phyloP scores from a whole-genome alignment of 2,113 vertebrate genomes.

The Paratilapia polleni region DNA sequence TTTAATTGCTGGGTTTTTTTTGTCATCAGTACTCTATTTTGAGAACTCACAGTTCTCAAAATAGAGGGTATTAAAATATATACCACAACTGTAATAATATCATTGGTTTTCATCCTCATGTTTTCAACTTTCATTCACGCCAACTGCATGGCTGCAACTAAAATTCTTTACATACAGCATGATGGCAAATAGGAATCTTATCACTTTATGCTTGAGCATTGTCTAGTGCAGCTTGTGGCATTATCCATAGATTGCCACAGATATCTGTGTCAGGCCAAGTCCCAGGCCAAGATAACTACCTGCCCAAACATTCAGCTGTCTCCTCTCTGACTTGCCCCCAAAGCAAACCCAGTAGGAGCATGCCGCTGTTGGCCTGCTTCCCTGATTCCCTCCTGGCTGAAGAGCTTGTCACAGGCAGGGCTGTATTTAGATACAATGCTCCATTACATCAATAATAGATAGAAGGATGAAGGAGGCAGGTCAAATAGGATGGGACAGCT shows the following conservation, averaged over 20 bases:
- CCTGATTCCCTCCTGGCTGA: slow-evolving; percentile 53
- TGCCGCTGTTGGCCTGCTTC: slow-evolving; percentile 54
- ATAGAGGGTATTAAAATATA: too few species aligned
- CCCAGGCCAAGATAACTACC: slow-evolving; percentile 57
- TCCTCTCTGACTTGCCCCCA: slow-evolving; percentile 27
- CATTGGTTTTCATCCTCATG: not conserved
- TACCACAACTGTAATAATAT: too few species aligned
- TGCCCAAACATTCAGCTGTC: slow-evolving; percentile 45
- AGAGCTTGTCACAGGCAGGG: slow-evolving; percentile 66
- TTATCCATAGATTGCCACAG: not conserved
- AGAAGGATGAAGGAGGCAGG: slow-evolving; percentile 54
- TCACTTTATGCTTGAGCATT: not conserved
- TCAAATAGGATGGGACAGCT: slow-evolving; percentile 73
- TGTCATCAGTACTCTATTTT: too few species aligned
- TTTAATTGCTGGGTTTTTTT: too few species aligned
- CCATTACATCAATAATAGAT: slow-evolving; percentile 80
- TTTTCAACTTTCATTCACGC: slow-evolving; percentile 1
- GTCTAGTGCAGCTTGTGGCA: not conserved
- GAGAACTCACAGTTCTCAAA: too few species aligned
- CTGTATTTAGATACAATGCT: slow-evolving; percentile 77
- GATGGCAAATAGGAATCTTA: not conserved
- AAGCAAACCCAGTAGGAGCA: slow-evolving; percentile 42
- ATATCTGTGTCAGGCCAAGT: slow-evolving; percentile 52
- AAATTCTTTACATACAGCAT: not conserved
- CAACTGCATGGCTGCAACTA: not conserved